Evolutionary conservation across 2,888 invertebrate genomes (phyloP).

Genomic region (Tipula confusa): DNA sequence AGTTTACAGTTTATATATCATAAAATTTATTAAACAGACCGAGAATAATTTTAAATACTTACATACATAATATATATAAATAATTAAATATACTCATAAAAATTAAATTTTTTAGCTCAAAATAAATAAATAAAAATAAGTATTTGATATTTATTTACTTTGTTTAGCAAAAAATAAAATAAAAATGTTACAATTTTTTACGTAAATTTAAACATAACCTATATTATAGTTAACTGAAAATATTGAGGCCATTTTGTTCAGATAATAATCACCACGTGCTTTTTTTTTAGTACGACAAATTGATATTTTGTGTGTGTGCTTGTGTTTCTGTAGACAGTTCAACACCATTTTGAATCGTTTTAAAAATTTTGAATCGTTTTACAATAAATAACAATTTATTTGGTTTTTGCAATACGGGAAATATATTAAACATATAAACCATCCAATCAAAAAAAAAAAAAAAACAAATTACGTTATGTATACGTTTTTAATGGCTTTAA

Average conservation of each 20-base stretch:
- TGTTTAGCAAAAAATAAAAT: not conserved
- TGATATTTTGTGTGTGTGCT: not conserved
- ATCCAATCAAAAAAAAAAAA: too few species aligned
- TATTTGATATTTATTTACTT: conserved; percentile 12
- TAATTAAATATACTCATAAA: not conserved
- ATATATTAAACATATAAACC: not conserved
- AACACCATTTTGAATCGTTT: not conserved
- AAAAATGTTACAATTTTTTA: not conserved
- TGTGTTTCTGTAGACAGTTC: not conserved
- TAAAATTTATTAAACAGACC: not conserved
- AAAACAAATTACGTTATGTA: not conserved
- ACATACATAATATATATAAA: not conserved
- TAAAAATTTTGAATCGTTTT: not conserved
- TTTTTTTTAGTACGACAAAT: not conserved
- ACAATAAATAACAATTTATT: not conserved
- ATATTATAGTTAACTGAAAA: not conserved
- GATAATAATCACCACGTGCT: not conserved
- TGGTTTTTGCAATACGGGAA: not conserved
- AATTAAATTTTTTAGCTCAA: not conserved
- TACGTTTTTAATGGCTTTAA: not conserved
- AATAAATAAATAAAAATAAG: not conserved
- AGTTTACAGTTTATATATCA: not conserved
- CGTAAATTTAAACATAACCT: not conserved
- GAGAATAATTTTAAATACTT: not conserved
- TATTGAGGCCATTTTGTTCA: not conserved